A percentile compares a stretch with the other conserved stretches of the same genome.
Evolutionary conservation across 2,888 invertebrate species (phyloP).

Genomic region (Caenorhabditis japonica): DNA sequence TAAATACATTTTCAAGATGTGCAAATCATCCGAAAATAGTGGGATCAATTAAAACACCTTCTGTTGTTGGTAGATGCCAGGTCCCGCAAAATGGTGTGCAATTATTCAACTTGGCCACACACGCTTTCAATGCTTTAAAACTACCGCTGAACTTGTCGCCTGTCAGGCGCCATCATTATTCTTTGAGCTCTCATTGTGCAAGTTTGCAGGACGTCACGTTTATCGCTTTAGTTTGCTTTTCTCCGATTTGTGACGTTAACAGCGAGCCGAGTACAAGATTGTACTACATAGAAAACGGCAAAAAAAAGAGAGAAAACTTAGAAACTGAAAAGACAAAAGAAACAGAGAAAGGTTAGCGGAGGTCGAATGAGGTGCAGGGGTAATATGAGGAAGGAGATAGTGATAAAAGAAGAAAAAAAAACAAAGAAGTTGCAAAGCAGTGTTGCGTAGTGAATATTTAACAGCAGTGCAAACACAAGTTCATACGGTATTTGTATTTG

Average conservation of each 20-base stretch:
- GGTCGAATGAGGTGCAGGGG: conserved; percentile 44
- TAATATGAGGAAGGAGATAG: not conserved
- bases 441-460: conserved; percentile 49
- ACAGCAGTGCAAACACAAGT: conserved; percentile 49
- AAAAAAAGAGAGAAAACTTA: conserved; percentile 12
- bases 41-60: too few species aligned
- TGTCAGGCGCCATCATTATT: conserved; percentile 33
- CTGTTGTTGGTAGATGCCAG: too few species aligned
- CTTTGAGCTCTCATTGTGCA: conserved; percentile 7
- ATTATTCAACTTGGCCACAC: too few species aligned
- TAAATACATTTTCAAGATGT: too few species aligned
- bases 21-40: too few species aligned
- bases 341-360: conserved; percentile 35
- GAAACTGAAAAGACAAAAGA: conserved; percentile 7
- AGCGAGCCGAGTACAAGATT: conserved; percentile 36
- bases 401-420: conserved; percentile 12
- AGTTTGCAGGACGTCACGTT: conserved; percentile 39
- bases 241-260: conserved; percentile 1
- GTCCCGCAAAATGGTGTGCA: too few species aligned
- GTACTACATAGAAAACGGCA: conserved; percentile 31
- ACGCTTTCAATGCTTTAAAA: too few species aligned
- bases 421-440: conserved; percentile 40
- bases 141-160: conserved; percentile 33
- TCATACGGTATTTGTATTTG: conserved; percentile 48
- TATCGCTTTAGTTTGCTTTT: not conserved